phyloP scores from a whole-genome alignment of 2,797 vertebrate genomes.

The Aeoliscus strigatus region DNA sequence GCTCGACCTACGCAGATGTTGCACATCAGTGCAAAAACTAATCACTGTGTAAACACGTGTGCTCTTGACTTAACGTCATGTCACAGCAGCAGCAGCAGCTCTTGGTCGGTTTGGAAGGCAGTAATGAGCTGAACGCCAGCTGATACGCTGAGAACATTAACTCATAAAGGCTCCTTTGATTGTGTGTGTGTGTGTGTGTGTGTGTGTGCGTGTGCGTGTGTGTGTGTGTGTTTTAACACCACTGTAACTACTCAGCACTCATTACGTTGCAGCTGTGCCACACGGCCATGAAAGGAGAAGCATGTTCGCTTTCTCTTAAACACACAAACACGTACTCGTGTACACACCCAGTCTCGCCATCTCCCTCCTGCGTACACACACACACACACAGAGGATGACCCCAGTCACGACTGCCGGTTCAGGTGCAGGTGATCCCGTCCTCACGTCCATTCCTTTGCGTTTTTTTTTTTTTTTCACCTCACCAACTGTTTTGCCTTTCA shows the following conservation, averaged over 20 bases:
- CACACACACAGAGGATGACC: slow-evolving; percentile 9
- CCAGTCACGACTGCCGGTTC: slow-evolving; percentile 40
- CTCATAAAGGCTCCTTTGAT: slow-evolving; percentile 63
- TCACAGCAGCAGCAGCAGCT: too few relatives aligned
- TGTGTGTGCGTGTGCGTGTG: slow-evolving; percentile 18
- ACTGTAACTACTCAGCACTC: slow-evolving; percentile 43
- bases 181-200: slow-evolving; percentile 26
- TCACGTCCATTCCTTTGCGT: slow-evolving; percentile 18
- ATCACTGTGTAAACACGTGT: too few relatives aligned
- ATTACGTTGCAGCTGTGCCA: slow-evolving; percentile 38
- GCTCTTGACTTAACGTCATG: too few relatives aligned
- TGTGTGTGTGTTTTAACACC: slow-evolving; percentile 45
- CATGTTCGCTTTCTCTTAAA: slow-evolving; percentile 15
- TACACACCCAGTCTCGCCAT: slow-evolving; percentile 3
- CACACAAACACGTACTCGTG: slow-evolving; percentile 9
- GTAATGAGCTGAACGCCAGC: too few relatives aligned
- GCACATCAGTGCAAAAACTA: too few relatives aligned
- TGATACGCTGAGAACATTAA: too few relatives aligned
- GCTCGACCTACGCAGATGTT: too few relatives aligned
- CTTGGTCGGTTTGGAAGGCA: too few relatives aligned
- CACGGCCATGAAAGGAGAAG: slow-evolving; percentile 23
- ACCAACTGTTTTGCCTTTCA: too few relatives aligned
- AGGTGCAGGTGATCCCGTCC: slow-evolving; percentile 33
- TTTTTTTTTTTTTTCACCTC: slow-evolving; percentile 7
- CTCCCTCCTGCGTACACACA: too few relatives aligned